A percentile compares a stretch with the other conserved stretches of the same genome.
These are phyloP conservation scores for Matsumyia berberina DNA, from an alignment of 2,888 invertebrate species.

Conservation along the genomic window DNA sequence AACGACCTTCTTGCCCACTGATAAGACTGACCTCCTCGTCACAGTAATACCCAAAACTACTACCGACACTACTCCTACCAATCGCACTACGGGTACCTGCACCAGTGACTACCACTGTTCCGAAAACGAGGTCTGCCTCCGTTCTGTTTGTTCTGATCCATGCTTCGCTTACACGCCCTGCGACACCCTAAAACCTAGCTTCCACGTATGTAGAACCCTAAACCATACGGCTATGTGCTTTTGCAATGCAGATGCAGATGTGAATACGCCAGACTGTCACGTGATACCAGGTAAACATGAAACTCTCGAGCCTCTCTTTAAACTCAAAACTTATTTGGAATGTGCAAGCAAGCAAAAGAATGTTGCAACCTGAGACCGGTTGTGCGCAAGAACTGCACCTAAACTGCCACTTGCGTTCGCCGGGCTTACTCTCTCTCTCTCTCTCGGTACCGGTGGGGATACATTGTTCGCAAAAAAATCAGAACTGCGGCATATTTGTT, in stretches of 20 bases:
- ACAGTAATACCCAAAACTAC: constrained; percentile 42
- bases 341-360: constrained; percentile 76
- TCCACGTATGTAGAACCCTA: constrained; percentile 85
- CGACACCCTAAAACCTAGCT: constrained; percentile 83
- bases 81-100: constrained; percentile 78
- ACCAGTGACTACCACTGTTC: constrained; percentile 83
- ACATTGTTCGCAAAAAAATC: constrained; percentile 64
- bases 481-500: constrained; percentile 56
- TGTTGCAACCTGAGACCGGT: constrained; percentile 58
- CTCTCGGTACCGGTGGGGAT: constrained; percentile 64
- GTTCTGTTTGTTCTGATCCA: constrained; percentile 85
- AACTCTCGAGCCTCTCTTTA: constrained; percentile 58
- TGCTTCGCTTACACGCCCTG: constrained; percentile 84
- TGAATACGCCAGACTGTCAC: constrained; percentile 86
- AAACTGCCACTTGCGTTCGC: constrained; percentile 66
- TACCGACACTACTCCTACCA: constrained; percentile 15
- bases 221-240: constrained; percentile 86
- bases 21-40: constrained; percentile 57
- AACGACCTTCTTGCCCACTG: constrained; percentile 60
- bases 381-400: constrained; percentile 69
- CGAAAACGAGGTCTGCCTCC: constrained; percentile 85
- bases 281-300: constrained; percentile 86
- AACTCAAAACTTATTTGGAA: constrained; percentile 76
- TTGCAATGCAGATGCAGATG: constrained; percentile 85
- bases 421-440: constrained; percentile 30